These are phyloP conservation scores for Mesochorus sp. DNA, from an alignment of 2,888 invertebrate genomes.

Conservation along the genomic window DNA sequence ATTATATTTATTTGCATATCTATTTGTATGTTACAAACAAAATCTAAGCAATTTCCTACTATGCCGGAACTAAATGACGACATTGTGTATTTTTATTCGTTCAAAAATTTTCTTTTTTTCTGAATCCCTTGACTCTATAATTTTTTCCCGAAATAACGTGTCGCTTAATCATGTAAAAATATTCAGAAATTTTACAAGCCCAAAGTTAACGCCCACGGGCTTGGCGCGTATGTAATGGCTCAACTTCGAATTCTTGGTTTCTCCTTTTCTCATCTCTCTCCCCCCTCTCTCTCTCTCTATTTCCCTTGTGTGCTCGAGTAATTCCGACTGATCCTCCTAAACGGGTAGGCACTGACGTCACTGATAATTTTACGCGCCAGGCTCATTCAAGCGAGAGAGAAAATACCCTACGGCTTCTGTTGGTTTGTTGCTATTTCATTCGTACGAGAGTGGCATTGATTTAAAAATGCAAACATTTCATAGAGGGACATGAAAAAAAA, in stretches of 20 bases:
- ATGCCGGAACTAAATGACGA: too few species aligned
- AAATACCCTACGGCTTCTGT: background rate
- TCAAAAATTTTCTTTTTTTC: too few species aligned
- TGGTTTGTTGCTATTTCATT: background rate
- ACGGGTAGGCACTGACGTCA: constrained; percentile 44
- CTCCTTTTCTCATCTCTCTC: constrained; percentile 16
- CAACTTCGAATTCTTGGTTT: constrained; percentile 21
- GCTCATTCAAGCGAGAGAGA: constrained; percentile 20
- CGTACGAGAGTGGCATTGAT: constrained; percentile 8
- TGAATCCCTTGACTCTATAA: too few species aligned
- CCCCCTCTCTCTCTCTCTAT: too few species aligned
- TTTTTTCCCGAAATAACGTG: too few species aligned
- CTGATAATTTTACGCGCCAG: constrained; percentile 47
- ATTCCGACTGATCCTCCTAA: constrained; percentile 57
- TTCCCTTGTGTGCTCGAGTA: constrained; percentile 33
- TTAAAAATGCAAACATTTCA: background rate
- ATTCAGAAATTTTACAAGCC: constrained; percentile 17
- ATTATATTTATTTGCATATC: too few species aligned
- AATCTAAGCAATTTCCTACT: too few species aligned
- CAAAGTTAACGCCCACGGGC: background rate
- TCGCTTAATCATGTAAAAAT: constrained; percentile 6
- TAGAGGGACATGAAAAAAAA: background rate
- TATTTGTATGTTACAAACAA: too few species aligned
- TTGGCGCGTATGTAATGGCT: constrained; percentile 1
- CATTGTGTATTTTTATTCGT: too few species aligned